These are phyloP conservation scores for Prionace glauca DNA, from an alignment of 2,797 vertebrate species.

Conservation along the genomic window DNA sequence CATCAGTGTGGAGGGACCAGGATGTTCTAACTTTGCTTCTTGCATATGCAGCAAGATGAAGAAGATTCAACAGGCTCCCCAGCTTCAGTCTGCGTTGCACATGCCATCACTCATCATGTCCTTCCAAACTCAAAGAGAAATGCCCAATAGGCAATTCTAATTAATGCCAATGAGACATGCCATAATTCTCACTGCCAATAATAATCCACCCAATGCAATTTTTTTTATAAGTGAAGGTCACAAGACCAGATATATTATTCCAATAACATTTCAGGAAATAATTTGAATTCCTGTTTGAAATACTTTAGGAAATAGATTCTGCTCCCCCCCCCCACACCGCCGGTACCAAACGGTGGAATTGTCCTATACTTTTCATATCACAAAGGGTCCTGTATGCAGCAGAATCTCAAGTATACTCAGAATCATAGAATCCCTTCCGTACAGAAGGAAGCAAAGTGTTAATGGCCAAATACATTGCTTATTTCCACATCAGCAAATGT, in stretches of 20 bases:
- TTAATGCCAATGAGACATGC: neutral
- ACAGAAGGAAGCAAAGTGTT: no score
- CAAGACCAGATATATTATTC: neutral
- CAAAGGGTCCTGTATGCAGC: no score
- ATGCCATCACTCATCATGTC: neutral
- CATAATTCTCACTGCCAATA: neutral
- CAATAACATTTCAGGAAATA: neutral
- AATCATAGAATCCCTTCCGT: no score
- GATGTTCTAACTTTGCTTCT: neutral
- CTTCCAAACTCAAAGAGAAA: neutral
- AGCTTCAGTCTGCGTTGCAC: neutral
- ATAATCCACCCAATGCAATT: neutral
- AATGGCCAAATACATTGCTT: no score
- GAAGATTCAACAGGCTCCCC: neutral
- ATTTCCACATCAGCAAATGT: no score
- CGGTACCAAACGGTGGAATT: neutral
- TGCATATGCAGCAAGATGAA: neutral
- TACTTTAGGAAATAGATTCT: neutral
- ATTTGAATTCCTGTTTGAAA: neutral
- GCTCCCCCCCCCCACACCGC: no score
- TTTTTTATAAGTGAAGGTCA: neutral
- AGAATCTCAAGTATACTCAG: no score
- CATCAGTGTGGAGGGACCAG: no score
- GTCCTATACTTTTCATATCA: neutral
- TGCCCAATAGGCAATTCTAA: neutral